A percentile compares a stretch with the other conserved stretches of the same genome.
Conservation (phyloP, 2,888 invertebrate species). For the Lomographa bimaculata region DNA sequence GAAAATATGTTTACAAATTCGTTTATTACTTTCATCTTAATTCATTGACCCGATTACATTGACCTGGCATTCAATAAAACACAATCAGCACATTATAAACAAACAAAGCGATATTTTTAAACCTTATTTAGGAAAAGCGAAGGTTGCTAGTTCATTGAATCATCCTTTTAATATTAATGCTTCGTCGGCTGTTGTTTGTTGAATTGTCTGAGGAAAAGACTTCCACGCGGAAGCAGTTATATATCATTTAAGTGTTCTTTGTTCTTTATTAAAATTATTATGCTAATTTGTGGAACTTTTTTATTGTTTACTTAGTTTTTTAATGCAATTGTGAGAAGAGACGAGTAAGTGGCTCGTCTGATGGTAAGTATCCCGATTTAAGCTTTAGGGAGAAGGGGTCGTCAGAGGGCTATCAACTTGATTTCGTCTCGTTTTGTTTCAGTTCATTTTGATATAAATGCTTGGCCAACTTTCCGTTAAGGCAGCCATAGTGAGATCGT, state of each 20-base stretch:
- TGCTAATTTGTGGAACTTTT: neutral
- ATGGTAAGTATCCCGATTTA: no score
- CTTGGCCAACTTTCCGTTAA: no score
- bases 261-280: constrained; percentile 3
- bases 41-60: constrained; percentile 28
- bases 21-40: constrained; percentile 11
- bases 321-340: no score
- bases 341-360: neutral
- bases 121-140: constrained; percentile 32
- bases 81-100: constrained; percentile 13
- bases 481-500: no score
- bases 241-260: constrained; percentile 7
- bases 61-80: constrained; percentile 18
- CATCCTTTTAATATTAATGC: constrained; percentile 7
- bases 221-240: neutral
- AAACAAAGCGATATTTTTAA: constrained; percentile 31
- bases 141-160: constrained; percentile 27
- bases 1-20: no score
- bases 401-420: no score
- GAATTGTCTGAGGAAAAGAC: constrained; percentile 6
- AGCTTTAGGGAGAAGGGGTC: no score
- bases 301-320: neutral
- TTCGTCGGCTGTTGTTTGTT: constrained; percentile 6
- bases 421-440: no score
- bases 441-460: no score